Conservation (phyloP, 2,888 invertebrate genomes). For the Caenorhabditis virilis region DNA sequence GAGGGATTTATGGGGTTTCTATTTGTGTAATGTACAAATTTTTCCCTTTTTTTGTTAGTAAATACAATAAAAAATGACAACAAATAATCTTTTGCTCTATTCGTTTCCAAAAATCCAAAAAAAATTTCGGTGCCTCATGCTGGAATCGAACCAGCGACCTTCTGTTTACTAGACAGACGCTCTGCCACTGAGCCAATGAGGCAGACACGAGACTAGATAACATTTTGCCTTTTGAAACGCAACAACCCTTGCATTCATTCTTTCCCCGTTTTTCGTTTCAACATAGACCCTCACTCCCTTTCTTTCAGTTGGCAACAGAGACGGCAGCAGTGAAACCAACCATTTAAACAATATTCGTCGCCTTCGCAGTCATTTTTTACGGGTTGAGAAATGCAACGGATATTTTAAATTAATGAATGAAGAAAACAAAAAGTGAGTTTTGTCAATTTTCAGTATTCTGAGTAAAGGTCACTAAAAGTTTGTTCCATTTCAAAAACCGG, state of each 20-base stretch:
- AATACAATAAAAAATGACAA: no score
- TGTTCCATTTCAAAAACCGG: no score
- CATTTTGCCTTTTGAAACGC: no score
- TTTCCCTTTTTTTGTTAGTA: no score
- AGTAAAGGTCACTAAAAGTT: no score
- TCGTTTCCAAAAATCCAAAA: constrained; percentile 13
- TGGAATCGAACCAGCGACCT: constrained; percentile 65
- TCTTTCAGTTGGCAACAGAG: constrained; percentile 1
- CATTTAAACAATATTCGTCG: constrained; percentile 28
- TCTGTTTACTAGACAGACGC: constrained; percentile 66
- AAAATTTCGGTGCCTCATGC: constrained; percentile 50
- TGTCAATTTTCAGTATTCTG: no score
- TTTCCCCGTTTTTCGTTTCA: neutral
- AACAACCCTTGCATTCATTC: no score
- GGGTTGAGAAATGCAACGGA: constrained; percentile 50
- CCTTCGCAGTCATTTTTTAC: constrained; percentile 26
- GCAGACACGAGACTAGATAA: no score
- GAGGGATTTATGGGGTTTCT: no score
- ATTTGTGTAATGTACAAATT: no score
- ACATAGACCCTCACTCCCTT: neutral
- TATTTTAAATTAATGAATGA: constrained; percentile 56
- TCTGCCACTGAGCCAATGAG: constrained; percentile 64
- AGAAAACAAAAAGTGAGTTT: constrained; percentile 47
- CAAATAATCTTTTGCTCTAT: constrained; percentile 13
- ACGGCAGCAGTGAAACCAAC: neutral